Conservation (phyloP, 2,888 invertebrate genomes). For the Athalia cordata region DNA sequence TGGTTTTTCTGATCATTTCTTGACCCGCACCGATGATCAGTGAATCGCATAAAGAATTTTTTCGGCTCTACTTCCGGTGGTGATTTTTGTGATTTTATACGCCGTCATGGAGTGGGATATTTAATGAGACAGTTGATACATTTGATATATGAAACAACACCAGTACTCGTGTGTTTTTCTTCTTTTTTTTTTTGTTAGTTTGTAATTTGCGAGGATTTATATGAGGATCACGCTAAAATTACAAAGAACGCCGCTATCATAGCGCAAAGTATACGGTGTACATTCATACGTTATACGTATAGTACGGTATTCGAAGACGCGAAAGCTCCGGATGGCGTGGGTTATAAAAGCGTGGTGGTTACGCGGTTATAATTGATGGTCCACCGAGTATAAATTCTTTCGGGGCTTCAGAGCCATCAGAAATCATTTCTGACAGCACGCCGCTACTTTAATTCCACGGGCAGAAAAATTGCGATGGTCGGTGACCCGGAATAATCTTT, state of each 20-base stretch:
- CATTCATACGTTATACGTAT: no score
- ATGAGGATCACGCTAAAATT: no score
- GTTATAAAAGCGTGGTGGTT: constrained; percentile 16
- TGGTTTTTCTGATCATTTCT: constrained; percentile 30
- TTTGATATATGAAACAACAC: background rate
- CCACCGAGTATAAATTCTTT: constrained; percentile 20
- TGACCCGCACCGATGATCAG: background rate
- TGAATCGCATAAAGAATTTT: constrained; percentile 5
- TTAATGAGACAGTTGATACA: constrained; percentile 22
- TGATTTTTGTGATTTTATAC: background rate
- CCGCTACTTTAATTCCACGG: background rate
- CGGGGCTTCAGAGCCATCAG: background rate
- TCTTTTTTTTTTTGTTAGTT: no score
- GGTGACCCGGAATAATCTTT: constrained; percentile 15
- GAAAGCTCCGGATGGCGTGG: constrained; percentile 27
- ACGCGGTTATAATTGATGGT: constrained; percentile 32
- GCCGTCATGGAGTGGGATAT: background rate
- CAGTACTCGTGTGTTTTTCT: no score
- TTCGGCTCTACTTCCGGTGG: constrained; percentile 11
- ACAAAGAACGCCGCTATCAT: no score
- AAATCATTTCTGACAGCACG: constrained; percentile 14
- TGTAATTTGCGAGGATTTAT: no score
- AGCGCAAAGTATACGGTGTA: no score
- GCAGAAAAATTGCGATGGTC: constrained; percentile 5
- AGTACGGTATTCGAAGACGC: no score